Evolutionary conservation across 2,113 vertebrate species (phyloP), one percentile per base, ranked within the genome.

Genomic region (Anguilla rostrata): DNA sequence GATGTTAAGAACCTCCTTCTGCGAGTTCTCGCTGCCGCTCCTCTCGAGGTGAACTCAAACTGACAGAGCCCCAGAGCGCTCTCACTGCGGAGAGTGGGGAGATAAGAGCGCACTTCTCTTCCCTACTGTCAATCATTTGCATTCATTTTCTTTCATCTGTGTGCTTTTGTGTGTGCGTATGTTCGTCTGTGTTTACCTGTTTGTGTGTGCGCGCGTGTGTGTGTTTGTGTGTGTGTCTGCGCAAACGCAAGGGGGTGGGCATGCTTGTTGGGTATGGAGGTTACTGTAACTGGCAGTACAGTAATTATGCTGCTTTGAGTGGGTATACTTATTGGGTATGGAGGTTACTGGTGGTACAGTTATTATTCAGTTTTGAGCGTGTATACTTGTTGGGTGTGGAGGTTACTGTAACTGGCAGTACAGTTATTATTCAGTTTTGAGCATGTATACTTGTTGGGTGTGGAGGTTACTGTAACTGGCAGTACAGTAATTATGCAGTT

Each of bases 141-240:
- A 5, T 26, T 66, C 3, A 6, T 26, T 26, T 26, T 26, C 20
- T 22, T 63, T 2, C 20, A 5, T 63, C 5, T 26, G 22, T 63
- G 16, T 63, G 16, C 4, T 63, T 18, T 3, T 63, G 60, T 26
- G 18, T 22, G 60, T 63, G 20, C 7, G 60, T 26, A 0, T 26
- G 60, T 63, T 4, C 84, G 81, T 83, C 18, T 83, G 39, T 82
- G 57, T 75, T 49, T 86, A 22, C 46, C 5, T 85, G 43, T 12
- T 18, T 78, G 29, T 81, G 41, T n/a, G 78, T 75, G 71, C 2
- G 71, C 9, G 71, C n/a, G 26, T 29, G 1, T 3, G 26, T 34
- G 41, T 40, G 63, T 41, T 41, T 83, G 12, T 56, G 6, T 71
- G 22, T 20, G 60, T 86, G 34, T 71, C 20, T 26, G 49, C 12